Evolutionary conservation across 2,113 vertebrate genomes (phyloP), one percentile per base, ranked within the genome.

Genomic region (Gasterosteus nipponicus): DNA sequence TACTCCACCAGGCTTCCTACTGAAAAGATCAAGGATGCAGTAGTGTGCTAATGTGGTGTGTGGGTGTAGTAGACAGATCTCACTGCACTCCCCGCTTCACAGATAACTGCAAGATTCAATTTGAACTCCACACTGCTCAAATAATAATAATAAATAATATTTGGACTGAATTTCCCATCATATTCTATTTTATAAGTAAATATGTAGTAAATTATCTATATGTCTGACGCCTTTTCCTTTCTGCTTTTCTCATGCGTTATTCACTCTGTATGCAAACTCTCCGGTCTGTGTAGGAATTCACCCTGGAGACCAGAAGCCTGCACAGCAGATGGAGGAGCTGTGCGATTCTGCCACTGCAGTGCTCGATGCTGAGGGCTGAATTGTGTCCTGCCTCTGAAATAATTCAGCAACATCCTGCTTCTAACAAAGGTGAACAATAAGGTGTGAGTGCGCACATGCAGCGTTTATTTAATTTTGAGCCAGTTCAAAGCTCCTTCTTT

Each of bases 191-290:
- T 18, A 18, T 53, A 8, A 15, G 5, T 35, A 29, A 11, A 56
- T 26, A 26, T 8, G 5, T 10, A 49, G 18, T 53, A 33, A 44
- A 31, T 35, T 51, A 42, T 38, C 35, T 6, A 38, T 38, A 38
- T 38, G 31, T 46, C 56, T 56, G 62, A 46, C 2, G 42, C 41
- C 4, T 35, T 38, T 53, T 54, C 26, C 35, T 33, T 47, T 70
- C 46, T 68, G 47, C 38, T 26, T 44, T 7, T 44, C 18, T 56
- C 68, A 73, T 65, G 44, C 74, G 69, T 74, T 59, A 69, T 78
- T 60, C 69, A 74, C 16, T 54, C n/a, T 15, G 18, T 12, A 42
- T 10, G n/a, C 51, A 38, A 14, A 26, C 14, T 56, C 35, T 31
- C 19, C 67, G 10, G 7, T 58, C 16, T 62, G 47, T 58, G 49